Evolutionary conservation across 2,888 invertebrate species (phyloP), one percentile per base, ranked within the genome.

Genomic region (Melipona bicolor): DNA sequence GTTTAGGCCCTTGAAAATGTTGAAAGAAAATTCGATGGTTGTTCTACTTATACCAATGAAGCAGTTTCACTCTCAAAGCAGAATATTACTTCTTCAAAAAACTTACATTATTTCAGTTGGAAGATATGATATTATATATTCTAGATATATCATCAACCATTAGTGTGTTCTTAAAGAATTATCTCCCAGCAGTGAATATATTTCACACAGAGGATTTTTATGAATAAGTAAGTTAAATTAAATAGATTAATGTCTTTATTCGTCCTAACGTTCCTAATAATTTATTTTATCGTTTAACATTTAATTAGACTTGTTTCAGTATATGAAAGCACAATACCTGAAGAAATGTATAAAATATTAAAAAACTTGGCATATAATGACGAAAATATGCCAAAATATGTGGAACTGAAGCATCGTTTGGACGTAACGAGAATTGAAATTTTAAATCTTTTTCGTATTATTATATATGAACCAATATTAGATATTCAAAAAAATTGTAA

Each of bases 271-370:
- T 43, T 62, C 76, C 76, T 70, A 67, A 72, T 72, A 67, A 71
- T 61, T 15, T 9, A 43, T 59, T 67, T 49, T n/a, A n/a, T n/a
- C n/a, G n/a, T n/a, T n/a, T 36, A 13, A 27, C 15, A 17, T 67
- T 73, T 36, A 59, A n/a, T 49, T 95, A 98, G 97, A 94, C 95
- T 98, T 94, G 96, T 97, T 85, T 96, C 96, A 85, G 96, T 97
- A 86, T 98, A 98, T 94, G 97, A 97, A 88, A 96, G 96, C 89
- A 96, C 97, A 9, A 96, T 98, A 87, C 96, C 97, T 21, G 95
- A 96, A n/a, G n/a, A n/a, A 88, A 92, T 98, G 81, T 97, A 97
- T 92, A 96, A 96, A 91, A 96, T 95, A 84, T 93, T 97, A 43
- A 95, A 95, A 71, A 94, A 95, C 76, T 88, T 95, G 4, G 95